Percentiles rank a stretch among this genome's conserved stretches.
Evolutionary conservation across 2,113 vertebrate species (phyloP).

Genomic region (Lagopus leucura): DNA sequence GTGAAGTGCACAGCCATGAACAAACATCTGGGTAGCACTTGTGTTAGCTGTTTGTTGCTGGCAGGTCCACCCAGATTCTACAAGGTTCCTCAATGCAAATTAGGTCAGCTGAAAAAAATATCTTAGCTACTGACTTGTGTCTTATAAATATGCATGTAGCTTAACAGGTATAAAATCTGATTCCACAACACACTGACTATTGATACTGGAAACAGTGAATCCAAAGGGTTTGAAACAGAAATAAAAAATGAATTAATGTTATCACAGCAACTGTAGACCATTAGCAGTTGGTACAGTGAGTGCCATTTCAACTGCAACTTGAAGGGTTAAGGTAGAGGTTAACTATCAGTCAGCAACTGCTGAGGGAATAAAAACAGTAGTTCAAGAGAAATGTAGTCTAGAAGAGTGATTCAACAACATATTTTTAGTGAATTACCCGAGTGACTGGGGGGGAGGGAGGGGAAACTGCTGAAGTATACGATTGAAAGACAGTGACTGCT

Average conservation of each 20-base stretch:
- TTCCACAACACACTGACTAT: not conserved
- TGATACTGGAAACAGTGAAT: not conserved
- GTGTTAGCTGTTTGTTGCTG: not conserved
- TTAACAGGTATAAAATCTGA: not conserved
- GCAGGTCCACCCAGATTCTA: not conserved
- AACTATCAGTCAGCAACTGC: not conserved
- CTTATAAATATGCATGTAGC: not conserved
- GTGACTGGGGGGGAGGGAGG: not conserved
- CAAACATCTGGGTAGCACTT: not conserved
- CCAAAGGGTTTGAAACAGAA: conserved; percentile 15
- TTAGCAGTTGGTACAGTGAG: not conserved
- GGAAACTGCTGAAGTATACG: not conserved
- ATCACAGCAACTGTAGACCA: not conserved
- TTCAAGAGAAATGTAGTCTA: conserved; percentile 16
- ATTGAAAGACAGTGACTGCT: not conserved
- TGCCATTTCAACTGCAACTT: not conserved
- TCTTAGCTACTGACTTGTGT: not conserved
- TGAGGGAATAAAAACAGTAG: conserved; percentile 14
- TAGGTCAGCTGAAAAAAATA: not conserved
- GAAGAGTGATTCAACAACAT: not conserved
- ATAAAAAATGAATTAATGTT: not conserved
- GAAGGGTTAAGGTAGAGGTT: not conserved
- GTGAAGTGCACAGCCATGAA: not conserved
- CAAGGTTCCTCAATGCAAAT: not conserved
- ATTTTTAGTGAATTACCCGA: conserved; percentile 23